A percentile compares a stretch with the other conserved stretches of the same genome.
phyloP scores from a whole-genome alignment of 2,797 vertebrate genomes.

The Rhyacichthys aspro region DNA sequence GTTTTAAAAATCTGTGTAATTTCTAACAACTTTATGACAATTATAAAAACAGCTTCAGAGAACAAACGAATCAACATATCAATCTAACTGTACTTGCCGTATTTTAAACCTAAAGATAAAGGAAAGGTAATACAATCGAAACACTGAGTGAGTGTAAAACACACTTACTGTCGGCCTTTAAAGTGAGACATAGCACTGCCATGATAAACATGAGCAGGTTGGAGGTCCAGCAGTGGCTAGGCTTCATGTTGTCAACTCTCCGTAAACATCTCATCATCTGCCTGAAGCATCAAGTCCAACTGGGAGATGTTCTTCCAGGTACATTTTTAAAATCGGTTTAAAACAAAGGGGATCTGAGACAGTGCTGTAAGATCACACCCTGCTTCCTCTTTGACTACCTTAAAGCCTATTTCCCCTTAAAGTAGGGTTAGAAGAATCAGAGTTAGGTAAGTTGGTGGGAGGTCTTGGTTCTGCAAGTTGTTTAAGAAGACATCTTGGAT shows the following conservation, averaged over 20 bases:
- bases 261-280: constrained; percentile 4
- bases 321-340: constrained; percentile 14
- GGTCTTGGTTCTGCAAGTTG: constrained; percentile 37
- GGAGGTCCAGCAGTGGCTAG: not conserved
- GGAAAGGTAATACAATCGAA: not conserved
- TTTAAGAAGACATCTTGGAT: constrained; percentile 26
- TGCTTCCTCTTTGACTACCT: constrained; percentile 58
- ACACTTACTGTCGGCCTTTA: constrained; percentile 56
- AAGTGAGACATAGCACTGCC: constrained; percentile 37
- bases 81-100: not conserved
- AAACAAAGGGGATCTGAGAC: constrained; percentile 24
- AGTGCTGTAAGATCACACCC: not conserved
- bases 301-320: constrained; percentile 4
- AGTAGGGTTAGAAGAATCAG: not conserved
- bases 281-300: constrained; percentile 2
- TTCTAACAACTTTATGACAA: no score
- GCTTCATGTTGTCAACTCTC: constrained; percentile 47
- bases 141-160: not conserved
- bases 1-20: no score
- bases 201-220: constrained; percentile 30
- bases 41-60: no score
- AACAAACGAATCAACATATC: no score
- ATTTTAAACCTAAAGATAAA: not conserved
- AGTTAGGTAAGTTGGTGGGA: constrained; percentile 28
- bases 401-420: constrained; percentile 1